phyloP scores from a whole-genome alignment of 2,888 invertebrate genomes.

The Lamellibrachia satsuma region DNA sequence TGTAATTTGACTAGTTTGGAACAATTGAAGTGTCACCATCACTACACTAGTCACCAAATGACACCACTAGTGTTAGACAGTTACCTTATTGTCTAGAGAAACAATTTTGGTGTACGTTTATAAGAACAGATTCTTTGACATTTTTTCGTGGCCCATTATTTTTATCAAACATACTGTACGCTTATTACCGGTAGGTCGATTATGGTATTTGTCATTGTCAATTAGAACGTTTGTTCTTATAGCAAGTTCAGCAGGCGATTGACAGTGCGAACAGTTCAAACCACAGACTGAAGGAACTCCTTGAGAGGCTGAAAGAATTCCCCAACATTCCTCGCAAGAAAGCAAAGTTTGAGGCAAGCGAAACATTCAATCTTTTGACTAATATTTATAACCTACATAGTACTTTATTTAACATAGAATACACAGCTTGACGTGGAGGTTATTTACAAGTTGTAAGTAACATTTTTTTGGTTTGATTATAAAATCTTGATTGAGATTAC shows the following conservation, averaged over 20 bases:
- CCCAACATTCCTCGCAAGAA: slow-evolving; percentile 88
- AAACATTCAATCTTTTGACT: slow-evolving; percentile 8
- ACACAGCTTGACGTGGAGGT: background rate
- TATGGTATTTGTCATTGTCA: background rate
- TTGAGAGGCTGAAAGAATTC: slow-evolving; percentile 76
- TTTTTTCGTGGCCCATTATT: too few relatives aligned
- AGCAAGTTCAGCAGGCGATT: slow-evolving; percentile 73
- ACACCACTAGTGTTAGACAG: too few relatives aligned
- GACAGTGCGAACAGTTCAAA: slow-evolving; percentile 71
- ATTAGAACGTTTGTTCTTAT: slow-evolving; percentile 29
- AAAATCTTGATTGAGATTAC: too few relatives aligned
- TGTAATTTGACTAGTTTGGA: too few relatives aligned
- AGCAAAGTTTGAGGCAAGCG: slow-evolving; percentile 74
- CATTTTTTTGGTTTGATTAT: too few relatives aligned
- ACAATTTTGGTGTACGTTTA: too few relatives aligned
- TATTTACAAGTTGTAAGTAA: background rate
- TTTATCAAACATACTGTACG: too few relatives aligned
- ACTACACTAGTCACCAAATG: too few relatives aligned
- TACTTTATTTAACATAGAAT: background rate
- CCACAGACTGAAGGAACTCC: slow-evolving; percentile 71
- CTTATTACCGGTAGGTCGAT: too few relatives aligned
- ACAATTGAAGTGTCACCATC: too few relatives aligned
- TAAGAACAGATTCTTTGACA: too few relatives aligned
- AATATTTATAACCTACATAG: background rate
- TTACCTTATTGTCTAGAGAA: too few relatives aligned